Conservation (phyloP, 1,140 invertebrate genomes). For the Pseudobourletiella spinata region DNA sequence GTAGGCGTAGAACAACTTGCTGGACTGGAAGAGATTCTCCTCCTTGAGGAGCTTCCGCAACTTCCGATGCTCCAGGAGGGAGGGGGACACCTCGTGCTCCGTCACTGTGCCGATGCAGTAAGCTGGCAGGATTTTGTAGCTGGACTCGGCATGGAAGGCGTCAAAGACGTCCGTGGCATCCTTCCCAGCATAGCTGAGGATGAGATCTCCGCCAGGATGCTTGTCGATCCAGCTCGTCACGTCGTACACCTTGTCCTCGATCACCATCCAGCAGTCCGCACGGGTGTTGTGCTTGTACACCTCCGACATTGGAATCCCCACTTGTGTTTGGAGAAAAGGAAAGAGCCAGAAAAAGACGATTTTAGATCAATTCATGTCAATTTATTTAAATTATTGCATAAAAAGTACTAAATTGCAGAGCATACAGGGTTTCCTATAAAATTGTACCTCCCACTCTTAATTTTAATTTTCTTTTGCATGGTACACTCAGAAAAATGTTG, state of each 20-base stretch:
- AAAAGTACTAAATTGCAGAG: too few species aligned
- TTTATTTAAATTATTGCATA: too few species aligned
- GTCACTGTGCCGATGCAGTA: not conserved
- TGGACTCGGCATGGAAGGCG: conserved; percentile 3
- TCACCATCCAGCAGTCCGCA: conserved; percentile 8
- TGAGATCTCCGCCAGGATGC: conserved; percentile 37
- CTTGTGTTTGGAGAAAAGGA: too few species aligned
- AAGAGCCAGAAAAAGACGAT: too few species aligned
- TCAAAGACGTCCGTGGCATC: conserved; percentile 7
- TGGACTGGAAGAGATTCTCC: not conserved
- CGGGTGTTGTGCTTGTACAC: conserved; percentile 3
- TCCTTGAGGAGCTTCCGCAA: not conserved
- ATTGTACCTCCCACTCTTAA: too few species aligned
- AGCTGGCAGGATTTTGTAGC: conserved; percentile 5
- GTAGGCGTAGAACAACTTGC: conserved; percentile 2
- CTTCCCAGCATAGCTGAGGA: conserved; percentile 1
- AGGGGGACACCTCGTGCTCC: not conserved
- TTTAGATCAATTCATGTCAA: too few species aligned
- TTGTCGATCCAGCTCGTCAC: conserved; percentile 32
- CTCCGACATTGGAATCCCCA: conserved; percentile 6
- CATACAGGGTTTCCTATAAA: too few species aligned
- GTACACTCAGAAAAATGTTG: too few species aligned
- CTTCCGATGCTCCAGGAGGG: not conserved
- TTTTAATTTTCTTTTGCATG: too few species aligned
- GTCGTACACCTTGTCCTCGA: conserved; percentile 38